Percentiles rank a stretch among this genome's conserved stretches.
phyloP scores from a whole-genome alignment of 1,140 invertebrate genomes.

The Papilio aristodemus region DNA sequence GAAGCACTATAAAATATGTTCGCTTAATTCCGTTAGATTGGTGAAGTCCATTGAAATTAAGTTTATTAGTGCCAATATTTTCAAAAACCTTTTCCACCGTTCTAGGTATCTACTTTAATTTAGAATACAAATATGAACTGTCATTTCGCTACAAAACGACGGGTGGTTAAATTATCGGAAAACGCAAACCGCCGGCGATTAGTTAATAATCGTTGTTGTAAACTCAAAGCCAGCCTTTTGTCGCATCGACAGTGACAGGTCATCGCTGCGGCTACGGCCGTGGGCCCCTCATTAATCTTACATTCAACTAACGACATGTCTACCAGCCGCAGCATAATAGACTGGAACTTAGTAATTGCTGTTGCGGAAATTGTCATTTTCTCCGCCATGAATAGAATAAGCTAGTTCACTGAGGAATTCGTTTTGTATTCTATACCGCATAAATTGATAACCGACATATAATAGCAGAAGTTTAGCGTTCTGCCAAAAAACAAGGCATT shows the following conservation, averaged over 20 bases:
- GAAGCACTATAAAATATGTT: too few species aligned
- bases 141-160: slow-evolving; percentile 1
- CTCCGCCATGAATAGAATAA: slow-evolving; percentile 36
- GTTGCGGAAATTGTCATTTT: slow-evolving; percentile 63
- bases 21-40: too few species aligned
- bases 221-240: slow-evolving; percentile 52
- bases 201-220: slow-evolving; percentile 49
- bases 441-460: neutral
- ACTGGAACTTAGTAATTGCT: slow-evolving; percentile 64
- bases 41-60: too few species aligned
- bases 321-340: slow-evolving; percentile 55
- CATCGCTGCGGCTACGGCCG: slow-evolving; percentile 55
- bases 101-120: too few species aligned
- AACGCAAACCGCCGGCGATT: slow-evolving; percentile 45
- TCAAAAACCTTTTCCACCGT: too few species aligned
- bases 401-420: slow-evolving; percentile 19
- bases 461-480: neutral
- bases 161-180: slow-evolving; percentile 30
- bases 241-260: slow-evolving; percentile 61
- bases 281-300: slow-evolving; percentile 70
- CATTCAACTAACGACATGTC: slow-evolving; percentile 63
- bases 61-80: too few species aligned
- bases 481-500: too few species aligned
- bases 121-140: too few species aligned
- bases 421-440: neutral